These are phyloP conservation scores for Eupithecia inturbata DNA, from an alignment of 2,888 invertebrate genomes.

Conservation along the genomic window DNA sequence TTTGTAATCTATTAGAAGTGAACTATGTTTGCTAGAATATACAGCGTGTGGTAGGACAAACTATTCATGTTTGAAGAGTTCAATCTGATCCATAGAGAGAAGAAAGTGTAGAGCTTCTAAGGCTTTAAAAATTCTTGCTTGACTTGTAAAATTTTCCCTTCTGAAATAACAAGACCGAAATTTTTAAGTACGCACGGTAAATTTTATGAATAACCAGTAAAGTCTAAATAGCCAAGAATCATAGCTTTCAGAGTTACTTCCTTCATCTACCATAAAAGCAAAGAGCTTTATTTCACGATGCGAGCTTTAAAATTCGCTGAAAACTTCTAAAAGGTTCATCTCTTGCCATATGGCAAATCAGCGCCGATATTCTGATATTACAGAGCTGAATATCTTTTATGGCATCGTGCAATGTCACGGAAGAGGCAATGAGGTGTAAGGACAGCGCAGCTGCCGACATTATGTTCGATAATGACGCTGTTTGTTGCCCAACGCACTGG, in stretches of 20 bases:
- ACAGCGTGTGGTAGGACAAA: background rate
- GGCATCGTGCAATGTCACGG: constrained; percentile 78
- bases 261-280: background rate
- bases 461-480: constrained; percentile 65
- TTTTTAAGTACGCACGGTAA: background rate
- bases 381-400: constrained; percentile 77
- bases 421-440: constrained; percentile 80
- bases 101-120: background rate
- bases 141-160: background rate
- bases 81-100: background rate
- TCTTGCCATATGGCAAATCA: constrained; percentile 53
- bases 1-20: constrained; percentile 58
- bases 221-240: background rate
- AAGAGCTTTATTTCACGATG: background rate
- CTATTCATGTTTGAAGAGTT: background rate
- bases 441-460: constrained; percentile 73
- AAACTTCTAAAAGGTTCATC: background rate
- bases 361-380: constrained; percentile 60
- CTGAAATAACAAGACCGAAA: background rate
- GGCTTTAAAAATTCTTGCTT: background rate
- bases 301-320: background rate
- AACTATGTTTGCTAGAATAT: constrained; percentile 13
- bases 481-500: constrained; percentile 59
- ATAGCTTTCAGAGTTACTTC: background rate
- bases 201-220: background rate